Conservation (phyloP, 1,140 invertebrate genomes). For the Augochlora pura region DNA sequence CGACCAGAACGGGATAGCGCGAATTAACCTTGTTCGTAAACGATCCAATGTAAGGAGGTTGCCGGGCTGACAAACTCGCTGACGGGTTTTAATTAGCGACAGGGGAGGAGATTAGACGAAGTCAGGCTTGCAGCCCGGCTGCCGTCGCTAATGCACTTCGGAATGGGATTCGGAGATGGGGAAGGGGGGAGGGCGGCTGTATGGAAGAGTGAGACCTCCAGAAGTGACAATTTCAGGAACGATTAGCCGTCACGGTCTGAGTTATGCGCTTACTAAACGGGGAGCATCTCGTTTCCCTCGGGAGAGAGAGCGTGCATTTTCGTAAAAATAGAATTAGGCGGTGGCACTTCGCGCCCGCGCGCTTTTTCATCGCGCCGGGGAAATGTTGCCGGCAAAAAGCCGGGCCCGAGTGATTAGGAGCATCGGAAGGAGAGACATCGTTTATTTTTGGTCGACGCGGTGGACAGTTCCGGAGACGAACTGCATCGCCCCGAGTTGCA, state of each 20-base stretch:
- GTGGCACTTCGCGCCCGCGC: background rate
- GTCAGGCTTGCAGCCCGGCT: slow-evolving; percentile 42
- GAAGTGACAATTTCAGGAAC: slow-evolving; percentile 78
- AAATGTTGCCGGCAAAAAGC: slow-evolving; percentile 54
- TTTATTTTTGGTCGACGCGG: slow-evolving; percentile 41
- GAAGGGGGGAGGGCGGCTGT: too few relatives aligned
- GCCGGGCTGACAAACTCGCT: slow-evolving; percentile 58
- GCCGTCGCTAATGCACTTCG: slow-evolving; percentile 67
- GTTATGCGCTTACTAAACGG: slow-evolving; percentile 75
- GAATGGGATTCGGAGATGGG: slow-evolving; percentile 44
- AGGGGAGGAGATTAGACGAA: slow-evolving; percentile 60
- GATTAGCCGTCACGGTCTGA: slow-evolving; percentile 79
- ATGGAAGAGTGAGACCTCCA: slow-evolving; percentile 70
- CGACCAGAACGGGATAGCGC: slow-evolving; percentile 29
- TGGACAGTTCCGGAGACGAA: background rate
- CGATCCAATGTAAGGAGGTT: slow-evolving; percentile 22
- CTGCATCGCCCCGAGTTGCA: too few relatives aligned
- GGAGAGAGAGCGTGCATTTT: slow-evolving; percentile 57
- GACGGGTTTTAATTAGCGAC: slow-evolving; percentile 69
- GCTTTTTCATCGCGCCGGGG: slow-evolving; percentile 43
- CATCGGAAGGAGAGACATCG: slow-evolving; percentile 44
- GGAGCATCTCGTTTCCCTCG: slow-evolving; percentile 58
- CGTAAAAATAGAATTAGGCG: slow-evolving; percentile 71
- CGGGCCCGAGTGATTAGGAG: slow-evolving; percentile 51
- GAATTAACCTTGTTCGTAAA: slow-evolving; percentile 37